Conservation (phyloP, 2,888 invertebrate genomes). For the Cryptophagus acutangulus region DNA sequence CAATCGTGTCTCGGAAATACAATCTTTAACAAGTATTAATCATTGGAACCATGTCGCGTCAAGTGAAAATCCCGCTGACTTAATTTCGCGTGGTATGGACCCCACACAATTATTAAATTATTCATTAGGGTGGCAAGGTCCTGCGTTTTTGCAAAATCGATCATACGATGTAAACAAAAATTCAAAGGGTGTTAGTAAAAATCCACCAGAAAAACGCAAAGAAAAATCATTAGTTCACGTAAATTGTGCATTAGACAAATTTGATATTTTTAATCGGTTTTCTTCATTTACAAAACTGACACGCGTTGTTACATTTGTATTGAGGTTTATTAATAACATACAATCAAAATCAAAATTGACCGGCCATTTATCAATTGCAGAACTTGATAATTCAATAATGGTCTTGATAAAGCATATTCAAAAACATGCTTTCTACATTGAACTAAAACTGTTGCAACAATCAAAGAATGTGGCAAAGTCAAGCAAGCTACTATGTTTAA, state of each 20-base stretch:
- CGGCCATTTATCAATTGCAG: background rate
- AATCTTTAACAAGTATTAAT: conserved; percentile 12
- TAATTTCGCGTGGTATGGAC: conserved; percentile 31
- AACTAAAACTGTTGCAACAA: background rate
- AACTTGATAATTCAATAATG: background rate
- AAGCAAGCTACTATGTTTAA: background rate
- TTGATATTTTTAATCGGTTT: too few relatives aligned
- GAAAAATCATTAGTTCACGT: too few relatives aligned
- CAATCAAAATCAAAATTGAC: background rate
- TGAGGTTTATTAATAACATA: background rate
- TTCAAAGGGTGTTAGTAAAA: too few relatives aligned
- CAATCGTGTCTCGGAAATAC: conserved; percentile 27
- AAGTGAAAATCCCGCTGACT: too few relatives aligned
- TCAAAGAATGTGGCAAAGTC: background rate
- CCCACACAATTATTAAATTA: conserved; percentile 8
- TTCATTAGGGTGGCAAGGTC: conserved; percentile 18
- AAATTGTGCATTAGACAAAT: too few relatives aligned
- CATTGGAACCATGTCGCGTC: too few relatives aligned
- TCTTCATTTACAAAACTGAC: background rate
- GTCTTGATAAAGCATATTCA: background rate
- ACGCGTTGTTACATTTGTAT: background rate
- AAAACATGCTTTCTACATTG: background rate
- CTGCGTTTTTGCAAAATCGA: too few relatives aligned
- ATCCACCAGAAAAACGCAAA: too few relatives aligned
- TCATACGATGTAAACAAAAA: too few relatives aligned